phyloP scores from a whole-genome alignment of 2,113 vertebrate genomes.

The Psittacus erithacus region DNA sequence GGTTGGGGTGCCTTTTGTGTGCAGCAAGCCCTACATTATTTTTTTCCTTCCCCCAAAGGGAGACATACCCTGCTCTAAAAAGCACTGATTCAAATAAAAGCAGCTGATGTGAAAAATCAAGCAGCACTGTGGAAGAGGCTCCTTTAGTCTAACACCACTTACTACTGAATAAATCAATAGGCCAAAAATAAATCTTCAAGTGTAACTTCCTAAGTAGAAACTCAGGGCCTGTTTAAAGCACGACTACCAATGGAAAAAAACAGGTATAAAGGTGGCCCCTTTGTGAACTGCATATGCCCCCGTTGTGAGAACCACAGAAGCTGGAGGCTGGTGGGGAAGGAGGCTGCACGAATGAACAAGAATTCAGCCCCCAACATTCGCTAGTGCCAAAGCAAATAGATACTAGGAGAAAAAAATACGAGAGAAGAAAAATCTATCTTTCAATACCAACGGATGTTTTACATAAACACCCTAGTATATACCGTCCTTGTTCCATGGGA shows the following conservation, averaged over 20 bases:
- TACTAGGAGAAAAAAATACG: background rate
- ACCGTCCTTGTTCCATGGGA: background rate
- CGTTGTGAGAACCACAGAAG: background rate
- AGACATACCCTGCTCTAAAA: background rate
- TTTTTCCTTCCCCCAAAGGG: background rate
- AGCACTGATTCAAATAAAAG: background rate
- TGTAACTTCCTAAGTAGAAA: background rate
- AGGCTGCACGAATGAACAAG: background rate
- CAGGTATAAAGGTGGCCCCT: background rate
- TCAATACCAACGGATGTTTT: background rate
- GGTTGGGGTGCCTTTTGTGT: background rate
- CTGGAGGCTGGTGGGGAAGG: background rate
- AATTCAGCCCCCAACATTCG: background rate
- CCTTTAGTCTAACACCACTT: background rate
- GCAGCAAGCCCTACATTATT: background rate
- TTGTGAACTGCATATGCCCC: rapidly evolving
- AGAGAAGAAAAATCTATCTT: background rate
- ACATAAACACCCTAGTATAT: background rate
- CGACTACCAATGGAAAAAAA: background rate
- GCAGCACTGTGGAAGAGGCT: background rate
- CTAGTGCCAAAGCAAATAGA: background rate
- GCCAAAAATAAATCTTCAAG: background rate
- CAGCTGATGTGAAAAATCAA: background rate
- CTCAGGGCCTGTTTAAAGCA: background rate
- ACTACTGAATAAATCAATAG: background rate